These are phyloP conservation scores for Balaeniceps rex DNA, from an alignment of 2,113 vertebrate genomes.

Conservation along the genomic window DNA sequence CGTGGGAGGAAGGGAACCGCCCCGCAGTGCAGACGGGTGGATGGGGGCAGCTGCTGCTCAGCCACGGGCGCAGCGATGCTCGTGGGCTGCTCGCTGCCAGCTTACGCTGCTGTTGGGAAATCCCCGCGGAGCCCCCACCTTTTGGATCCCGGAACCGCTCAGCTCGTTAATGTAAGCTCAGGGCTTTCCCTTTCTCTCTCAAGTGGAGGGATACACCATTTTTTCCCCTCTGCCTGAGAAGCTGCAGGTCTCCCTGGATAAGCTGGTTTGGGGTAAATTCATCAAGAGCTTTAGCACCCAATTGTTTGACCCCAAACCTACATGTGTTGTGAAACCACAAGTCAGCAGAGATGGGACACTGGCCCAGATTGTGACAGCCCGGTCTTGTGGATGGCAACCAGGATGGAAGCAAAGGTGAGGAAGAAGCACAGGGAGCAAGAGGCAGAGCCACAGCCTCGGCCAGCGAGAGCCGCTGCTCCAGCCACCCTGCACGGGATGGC, in stretches of 20 bases:
- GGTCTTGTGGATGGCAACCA: too few species aligned
- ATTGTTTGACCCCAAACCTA: neutral
- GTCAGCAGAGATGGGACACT: neutral
- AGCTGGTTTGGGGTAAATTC: too few species aligned
- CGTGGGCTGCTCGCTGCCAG: fast-evolving
- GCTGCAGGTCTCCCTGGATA: neutral
- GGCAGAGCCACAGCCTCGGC: neutral
- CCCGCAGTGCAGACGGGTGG: too few species aligned
- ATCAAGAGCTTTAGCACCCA: neutral
- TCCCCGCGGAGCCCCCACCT: neutral
- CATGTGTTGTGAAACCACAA: neutral
- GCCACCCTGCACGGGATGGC: fast-evolving
- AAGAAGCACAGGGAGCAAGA: neutral
- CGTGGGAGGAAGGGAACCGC: neutral
- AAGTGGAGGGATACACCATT: neutral
- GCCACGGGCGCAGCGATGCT: neutral
- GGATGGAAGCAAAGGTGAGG: neutral
- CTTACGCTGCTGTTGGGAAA: neutral
- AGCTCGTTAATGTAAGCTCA: neutral
- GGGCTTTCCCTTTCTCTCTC: neutral
- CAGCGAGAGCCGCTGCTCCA: neutral
- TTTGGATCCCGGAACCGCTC: too few species aligned
- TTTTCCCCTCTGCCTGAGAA: too few species aligned
- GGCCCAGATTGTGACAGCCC: too few species aligned
- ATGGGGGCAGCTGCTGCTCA: neutral